Base-by-base conservation (phyloP, 53 echinoderm and acorn worm species). In the Henricia sp. region DNA sequence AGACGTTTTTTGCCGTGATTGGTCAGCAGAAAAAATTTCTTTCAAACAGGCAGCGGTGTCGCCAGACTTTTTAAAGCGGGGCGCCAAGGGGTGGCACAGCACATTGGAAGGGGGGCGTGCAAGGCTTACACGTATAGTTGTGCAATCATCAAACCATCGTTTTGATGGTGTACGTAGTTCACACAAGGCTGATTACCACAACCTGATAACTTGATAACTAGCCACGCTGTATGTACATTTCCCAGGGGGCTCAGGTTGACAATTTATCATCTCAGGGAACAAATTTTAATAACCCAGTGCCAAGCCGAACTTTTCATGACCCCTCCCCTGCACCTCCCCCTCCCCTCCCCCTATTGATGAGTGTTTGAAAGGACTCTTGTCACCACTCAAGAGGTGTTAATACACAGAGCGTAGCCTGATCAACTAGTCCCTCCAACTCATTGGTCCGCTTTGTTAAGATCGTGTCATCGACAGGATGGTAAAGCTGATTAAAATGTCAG, bases 331-430 rank as follows among this genome's bases (percentile, higher is more conserved):
- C 52, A 34, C 24, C 21, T 51, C 29, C 12, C 32, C 34, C 32
- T 65, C 30, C 34, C 32, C 3, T 6, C 10, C 29, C 30, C 14
- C 3, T 0, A 51, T 71, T 48, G n/a, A 51, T 34, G 52, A 37
- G 54, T 55, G 44, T 37, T 34, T 37, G 56, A 26, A 25, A 30
- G 42, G 40, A 16, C 41, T 8, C 57, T n/a, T 76, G 76, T 76
- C 76, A 76, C 9, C 38, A 58, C 40, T 59, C 23, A 43, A 76
- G 76, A 76, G 76, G 76, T 76, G 76, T 76, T 76, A 76, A 59
- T 41, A 76, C 76, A 59, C 16, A 16, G 58, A 37, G 27, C 42
- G 76, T 58, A 12, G 21, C 57, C 27, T 57, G 59, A 76, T 76
- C 40, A 76, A 76, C 40, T n/a, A 57, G 26, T 20, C 0, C 27